phyloP scores from a whole-genome alignment of 2,797 vertebrate species.

The Chaetodon trifasciatus region DNA sequence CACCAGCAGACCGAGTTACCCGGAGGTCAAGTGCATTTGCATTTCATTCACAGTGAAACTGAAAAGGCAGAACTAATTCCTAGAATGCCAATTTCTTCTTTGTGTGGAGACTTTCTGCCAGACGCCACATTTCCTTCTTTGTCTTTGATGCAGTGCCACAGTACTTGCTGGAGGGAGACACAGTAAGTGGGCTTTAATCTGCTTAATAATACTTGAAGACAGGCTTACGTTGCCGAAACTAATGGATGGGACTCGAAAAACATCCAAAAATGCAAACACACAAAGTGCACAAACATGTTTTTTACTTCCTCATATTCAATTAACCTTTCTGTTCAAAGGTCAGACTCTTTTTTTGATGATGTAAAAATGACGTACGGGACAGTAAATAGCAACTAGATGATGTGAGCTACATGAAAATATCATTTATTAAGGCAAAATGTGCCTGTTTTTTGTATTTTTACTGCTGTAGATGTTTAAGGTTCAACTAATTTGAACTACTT shows the following conservation, averaged over 20 bases:
- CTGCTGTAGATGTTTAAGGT: too few relatives aligned
- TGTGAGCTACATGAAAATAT: neutral
- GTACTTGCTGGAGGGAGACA: neutral
- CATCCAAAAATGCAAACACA: neutral
- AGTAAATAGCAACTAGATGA: neutral
- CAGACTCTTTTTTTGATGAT: neutral
- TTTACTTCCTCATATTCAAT: neutral
- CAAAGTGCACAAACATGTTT: neutral
- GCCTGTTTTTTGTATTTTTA: too few relatives aligned
- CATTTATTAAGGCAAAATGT: neutral
- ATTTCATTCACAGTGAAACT: neutral
- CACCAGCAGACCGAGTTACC: neutral
- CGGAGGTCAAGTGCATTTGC: conserved; percentile 8
- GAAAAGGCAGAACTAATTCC: neutral
- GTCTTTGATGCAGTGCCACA: neutral
- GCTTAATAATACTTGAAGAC: conserved; percentile 13
- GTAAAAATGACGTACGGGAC: neutral
- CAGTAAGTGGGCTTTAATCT: conserved; percentile 10
- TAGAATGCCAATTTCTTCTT: neutral
- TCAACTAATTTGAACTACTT: too few relatives aligned
- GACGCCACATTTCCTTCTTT: neutral
- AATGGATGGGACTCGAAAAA: conserved; percentile 6
- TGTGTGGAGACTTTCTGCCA: neutral
- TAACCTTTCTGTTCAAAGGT: neutral
- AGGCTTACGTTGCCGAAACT: neutral